phyloP scores from a whole-genome alignment of 1,140 invertebrate species.

The Ericerus pela region DNA sequence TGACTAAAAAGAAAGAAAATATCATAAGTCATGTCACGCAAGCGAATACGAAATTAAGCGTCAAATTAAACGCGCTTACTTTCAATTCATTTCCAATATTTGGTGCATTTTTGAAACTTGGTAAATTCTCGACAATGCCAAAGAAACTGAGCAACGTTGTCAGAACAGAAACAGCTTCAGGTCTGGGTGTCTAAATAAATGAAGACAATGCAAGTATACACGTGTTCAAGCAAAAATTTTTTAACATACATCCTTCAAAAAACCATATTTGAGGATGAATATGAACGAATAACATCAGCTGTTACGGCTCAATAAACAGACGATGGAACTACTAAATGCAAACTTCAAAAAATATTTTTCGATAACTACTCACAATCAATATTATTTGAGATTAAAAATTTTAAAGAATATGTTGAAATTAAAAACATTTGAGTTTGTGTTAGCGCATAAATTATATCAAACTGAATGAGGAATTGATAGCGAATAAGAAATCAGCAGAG shows the following conservation, averaged over 20 bases:
- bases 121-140: neutral
- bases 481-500: too few species aligned
- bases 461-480: too few species aligned
- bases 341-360: neutral
- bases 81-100: neutral
- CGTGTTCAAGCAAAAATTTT: too few species aligned
- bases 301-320: too few species aligned
- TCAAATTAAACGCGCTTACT: neutral
- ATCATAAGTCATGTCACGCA: neutral
- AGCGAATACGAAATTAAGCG: neutral
- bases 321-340: too few species aligned
- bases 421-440: too few species aligned
- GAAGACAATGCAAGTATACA: conserved; percentile 2
- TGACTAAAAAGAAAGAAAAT: conserved; percentile 44
- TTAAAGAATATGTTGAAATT: too few species aligned
- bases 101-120: neutral
- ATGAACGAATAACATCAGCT: too few species aligned
- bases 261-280: too few species aligned
- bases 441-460: too few species aligned
- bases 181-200: conserved; percentile 53
- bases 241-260: too few species aligned
- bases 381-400: too few species aligned
- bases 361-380: neutral
- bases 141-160: conserved; percentile 73
- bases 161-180: conserved; percentile 81